phyloP scores from a whole-genome alignment of 2,888 invertebrate genomes.

The Yponomeuta evonymella region DNA sequence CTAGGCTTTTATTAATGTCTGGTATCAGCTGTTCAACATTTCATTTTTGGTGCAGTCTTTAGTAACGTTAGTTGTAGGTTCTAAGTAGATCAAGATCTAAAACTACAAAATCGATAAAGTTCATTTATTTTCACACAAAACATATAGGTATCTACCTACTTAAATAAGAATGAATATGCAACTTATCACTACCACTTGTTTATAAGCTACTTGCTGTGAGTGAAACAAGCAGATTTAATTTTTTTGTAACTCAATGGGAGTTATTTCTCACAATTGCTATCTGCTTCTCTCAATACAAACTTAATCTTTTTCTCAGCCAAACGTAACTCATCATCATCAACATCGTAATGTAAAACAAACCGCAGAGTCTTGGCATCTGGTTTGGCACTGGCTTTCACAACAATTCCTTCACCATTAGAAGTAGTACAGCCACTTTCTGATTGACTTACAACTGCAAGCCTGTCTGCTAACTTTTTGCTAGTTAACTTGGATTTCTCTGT shows the following conservation, averaged over 20 bases:
- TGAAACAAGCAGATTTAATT: neutral
- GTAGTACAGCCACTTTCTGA: slow-evolving; percentile 61
- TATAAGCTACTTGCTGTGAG: too few relatives aligned
- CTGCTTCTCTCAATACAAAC: slow-evolving; percentile 74
- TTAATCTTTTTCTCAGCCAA: slow-evolving; percentile 77
- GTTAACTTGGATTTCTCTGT: slow-evolving; percentile 60
- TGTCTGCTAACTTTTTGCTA: slow-evolving; percentile 69
- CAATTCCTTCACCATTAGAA: slow-evolving; percentile 37
- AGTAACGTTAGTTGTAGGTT: too few relatives aligned
- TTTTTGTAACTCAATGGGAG: neutral
- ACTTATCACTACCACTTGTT: too few relatives aligned
- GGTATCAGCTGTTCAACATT: too few relatives aligned
- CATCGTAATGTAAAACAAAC: slow-evolving; percentile 79
- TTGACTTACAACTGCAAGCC: slow-evolving; percentile 61
- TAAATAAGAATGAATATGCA: too few relatives aligned
- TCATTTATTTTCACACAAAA: too few relatives aligned
- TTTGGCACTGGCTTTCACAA: slow-evolving; percentile 70
- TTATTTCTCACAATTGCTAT: neutral
- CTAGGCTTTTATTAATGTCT: too few relatives aligned
- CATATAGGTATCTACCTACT: too few relatives aligned
- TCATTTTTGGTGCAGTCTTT: too few relatives aligned
- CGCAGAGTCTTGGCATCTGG: slow-evolving; percentile 68
- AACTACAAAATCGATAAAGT: too few relatives aligned
- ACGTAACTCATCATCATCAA: slow-evolving; percentile 74
- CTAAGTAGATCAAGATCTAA: too few relatives aligned